Base-by-base conservation (phyloP, 2,888 invertebrate genomes). In the Eupsilia transversa region DNA sequence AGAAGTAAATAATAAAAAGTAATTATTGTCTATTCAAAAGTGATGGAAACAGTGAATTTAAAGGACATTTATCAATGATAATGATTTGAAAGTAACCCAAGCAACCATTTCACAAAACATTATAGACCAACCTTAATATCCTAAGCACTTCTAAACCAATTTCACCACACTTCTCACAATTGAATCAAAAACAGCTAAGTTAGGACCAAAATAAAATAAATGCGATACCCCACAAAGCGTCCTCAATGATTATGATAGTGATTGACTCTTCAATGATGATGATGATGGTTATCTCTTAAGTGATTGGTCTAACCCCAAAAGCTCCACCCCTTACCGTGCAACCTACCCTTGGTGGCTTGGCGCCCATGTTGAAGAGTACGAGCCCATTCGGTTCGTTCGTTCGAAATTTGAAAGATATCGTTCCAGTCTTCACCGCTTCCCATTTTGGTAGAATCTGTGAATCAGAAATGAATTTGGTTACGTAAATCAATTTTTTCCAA, bases 381-480 rank as follows among this genome's bases (percentile, higher is more conserved):
- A 99, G 97, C 38, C 99, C 99, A 91, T 99, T 99, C 12, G 98
- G 98, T 94, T 99, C 99, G 93, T 98, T 99, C 63, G 99, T 99
- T 80, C 99, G 97, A 92, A 99, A 99, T 96, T 99, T 99, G 96
- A 99, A 98, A 60, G 98, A 98, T 91, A 99, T 98, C 43, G 98
- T 98, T 79, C 99, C 99, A 41, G 98, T 97, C 91, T 98, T 98
- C 91, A 98, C 98, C 3, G 98, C 98, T 92, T 99, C 98, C 99
- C 99, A 99, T 72, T 98, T 98, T 60, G 99, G 99, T 89, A 99
- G 95, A 70, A 98, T 97, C 98, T 98, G 97, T 84, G 94, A 95
- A 91, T 91, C 41, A 79, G 61, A 89, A 76, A 76, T 74, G 0
- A 61, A 38, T 73, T 14, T 35, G 12, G n/a, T 41, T 14, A 43